phyloP scores from a whole-genome alignment of 2,797 vertebrate species.

The Limnodromus scolopaceus region DNA sequence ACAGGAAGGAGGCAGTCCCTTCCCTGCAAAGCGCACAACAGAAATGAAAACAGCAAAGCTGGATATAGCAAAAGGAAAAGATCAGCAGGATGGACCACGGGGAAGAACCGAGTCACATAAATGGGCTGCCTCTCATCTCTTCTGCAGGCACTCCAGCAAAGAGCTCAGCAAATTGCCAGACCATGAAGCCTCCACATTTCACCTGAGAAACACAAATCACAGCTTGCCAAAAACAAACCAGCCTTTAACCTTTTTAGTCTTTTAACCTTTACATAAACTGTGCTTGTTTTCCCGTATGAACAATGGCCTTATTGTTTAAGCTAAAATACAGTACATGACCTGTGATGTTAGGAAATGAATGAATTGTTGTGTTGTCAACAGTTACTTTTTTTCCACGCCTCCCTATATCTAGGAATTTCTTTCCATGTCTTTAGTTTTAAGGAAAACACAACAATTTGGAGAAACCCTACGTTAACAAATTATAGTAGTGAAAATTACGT shows the following conservation, averaged over 20 bases:
- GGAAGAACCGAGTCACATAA: not conserved
- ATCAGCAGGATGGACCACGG: fast-evolving
- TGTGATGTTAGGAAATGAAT: conserved; percentile 76
- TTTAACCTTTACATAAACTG: conserved; percentile 71
- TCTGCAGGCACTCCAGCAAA: not conserved
- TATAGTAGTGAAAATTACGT: not conserved
- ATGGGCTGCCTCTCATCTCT: not conserved
- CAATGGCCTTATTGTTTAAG: conserved; percentile 81
- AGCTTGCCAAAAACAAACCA: conserved; percentile 42
- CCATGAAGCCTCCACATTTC: not conserved
- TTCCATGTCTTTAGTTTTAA: conserved; percentile 51
- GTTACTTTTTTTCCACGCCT: conserved; percentile 51
- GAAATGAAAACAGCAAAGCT: not conserved
- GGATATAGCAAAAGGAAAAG: not conserved
- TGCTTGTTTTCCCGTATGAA: conserved; percentile 71
- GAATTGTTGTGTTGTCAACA: conserved; percentile 80
- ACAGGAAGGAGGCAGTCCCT: not conserved
- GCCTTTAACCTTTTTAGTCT: conserved; percentile 65
- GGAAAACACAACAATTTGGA: conserved; percentile 29
- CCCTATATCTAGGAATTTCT: conserved; percentile 76
- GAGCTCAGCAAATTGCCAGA: not conserved
- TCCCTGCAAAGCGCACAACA: not conserved
- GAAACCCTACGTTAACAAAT: not conserved
- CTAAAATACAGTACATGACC: conserved; percentile 72
- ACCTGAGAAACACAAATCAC: conserved; percentile 27